Evolutionary conservation across 1,140 invertebrate genomes (phyloP), one percentile per base, ranked within the genome.

Genomic region (Danaus melanippus): DNA sequence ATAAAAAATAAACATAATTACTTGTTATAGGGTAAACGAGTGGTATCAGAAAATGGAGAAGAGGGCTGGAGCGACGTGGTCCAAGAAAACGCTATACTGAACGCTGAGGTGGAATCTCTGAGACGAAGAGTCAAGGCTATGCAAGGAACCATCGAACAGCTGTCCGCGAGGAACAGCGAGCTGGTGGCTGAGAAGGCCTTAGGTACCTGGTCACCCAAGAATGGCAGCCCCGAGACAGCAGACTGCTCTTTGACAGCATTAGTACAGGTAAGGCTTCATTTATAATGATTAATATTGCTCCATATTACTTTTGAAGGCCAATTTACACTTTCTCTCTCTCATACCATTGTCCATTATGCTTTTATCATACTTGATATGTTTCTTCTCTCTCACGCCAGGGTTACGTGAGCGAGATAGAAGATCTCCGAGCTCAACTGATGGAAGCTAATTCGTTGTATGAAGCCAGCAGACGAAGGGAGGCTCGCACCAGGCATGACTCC

Each of bases 11-110:
- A 32, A 32, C 4, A 32, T 32, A 32, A 32, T 32, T 5, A 32
- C 40, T 42, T 12, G 32, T 56, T 50, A 8, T 58, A 96, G 94
- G 96, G 95, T 44, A 97, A 97, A 89, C 89, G 95, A 62, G 89
- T 95, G 6, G 89, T 97, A 12, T 93, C 94, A 32, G 93, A 93
- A 61, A 96, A 98, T 81, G 97, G 97, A 7, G 90, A 90, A 46
- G 93, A 96, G 70, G 90, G 91, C 21, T 90, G 97, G 46, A 99
- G 97, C 68, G 98, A 99, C 74, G 96, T 97, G 79, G 97, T 94
- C 74, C 93, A 97, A 74, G 98, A 99, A 86, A 99, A 99, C 85
- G 94, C 92, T n/a, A 94, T 98, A 90, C 88, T 99, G 0, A 92
- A 93, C 59, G 91, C 91, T 48, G 97, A 99, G 84, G 91, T 95